Evolutionary conservation across 2,888 invertebrate genomes (phyloP).

Genomic region (Coelogynopora nodosa): DNA sequence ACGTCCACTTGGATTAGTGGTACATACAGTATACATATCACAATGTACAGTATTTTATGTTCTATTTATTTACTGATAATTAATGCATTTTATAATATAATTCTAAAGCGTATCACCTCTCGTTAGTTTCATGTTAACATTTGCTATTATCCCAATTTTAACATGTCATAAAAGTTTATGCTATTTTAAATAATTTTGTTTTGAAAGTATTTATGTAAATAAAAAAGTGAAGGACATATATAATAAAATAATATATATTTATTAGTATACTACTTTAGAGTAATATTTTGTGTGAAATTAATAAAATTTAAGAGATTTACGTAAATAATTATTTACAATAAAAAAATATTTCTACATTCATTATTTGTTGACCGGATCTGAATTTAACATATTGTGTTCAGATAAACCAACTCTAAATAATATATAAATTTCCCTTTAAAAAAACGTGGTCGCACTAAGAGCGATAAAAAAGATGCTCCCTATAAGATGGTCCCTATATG

Average conservation of each 20-base stretch:
- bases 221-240: background rate
- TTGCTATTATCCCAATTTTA: background rate
- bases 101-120: background rate
- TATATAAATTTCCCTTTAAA: background rate
- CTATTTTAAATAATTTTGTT: background rate
- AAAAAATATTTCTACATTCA: background rate
- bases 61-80: background rate
- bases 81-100: background rate
- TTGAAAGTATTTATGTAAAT: background rate
- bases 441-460: background rate
- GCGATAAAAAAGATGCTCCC: background rate
- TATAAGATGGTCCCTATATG: background rate
- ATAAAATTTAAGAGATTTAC: background rate
- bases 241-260: background rate
- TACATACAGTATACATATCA: background rate
- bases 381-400: background rate
- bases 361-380: background rate
- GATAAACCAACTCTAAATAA: background rate
- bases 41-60: background rate
- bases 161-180: background rate
- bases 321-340: background rate
- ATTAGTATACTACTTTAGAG: background rate
- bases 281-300: background rate
- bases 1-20: background rate
- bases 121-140: background rate